Evolutionary conservation across 2,888 invertebrate species (phyloP).

Genomic region (Melieria picta): DNA sequence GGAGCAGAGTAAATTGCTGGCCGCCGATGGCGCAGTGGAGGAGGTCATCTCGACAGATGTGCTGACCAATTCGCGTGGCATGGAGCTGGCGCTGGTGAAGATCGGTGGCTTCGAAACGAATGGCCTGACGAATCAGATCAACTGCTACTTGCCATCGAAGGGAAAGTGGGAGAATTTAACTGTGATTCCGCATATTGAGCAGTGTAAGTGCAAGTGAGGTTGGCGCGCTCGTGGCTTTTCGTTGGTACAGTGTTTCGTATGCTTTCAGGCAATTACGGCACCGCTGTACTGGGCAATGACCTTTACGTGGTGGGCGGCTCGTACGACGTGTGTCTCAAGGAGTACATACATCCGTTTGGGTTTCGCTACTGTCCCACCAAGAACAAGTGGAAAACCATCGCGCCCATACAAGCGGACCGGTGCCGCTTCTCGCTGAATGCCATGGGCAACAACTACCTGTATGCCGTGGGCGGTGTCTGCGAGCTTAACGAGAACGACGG

Average conservation of each 20-base stretch:
- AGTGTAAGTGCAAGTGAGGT: conserved; percentile 65
- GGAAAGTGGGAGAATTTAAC: conserved; percentile 74
- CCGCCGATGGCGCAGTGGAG: conserved; percentile 30
- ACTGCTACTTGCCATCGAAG: conserved; percentile 71
- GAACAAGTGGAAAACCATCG: conserved; percentile 75
- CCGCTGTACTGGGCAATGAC: conserved; percentile 75
- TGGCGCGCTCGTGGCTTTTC: background rate
- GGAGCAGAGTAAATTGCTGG: conserved; percentile 37
- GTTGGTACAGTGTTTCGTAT: background rate
- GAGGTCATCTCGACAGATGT: conserved; percentile 44
- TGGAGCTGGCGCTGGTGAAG: conserved; percentile 75
- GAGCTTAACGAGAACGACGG: conserved; percentile 68
- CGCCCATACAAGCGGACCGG: conserved; percentile 74
- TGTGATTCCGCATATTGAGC: conserved; percentile 77
- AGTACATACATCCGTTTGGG: conserved; percentile 78
- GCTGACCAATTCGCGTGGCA: conserved; percentile 73
- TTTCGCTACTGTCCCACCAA: conserved; percentile 73
- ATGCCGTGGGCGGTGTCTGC: conserved; percentile 74
- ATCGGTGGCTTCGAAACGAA: conserved; percentile 76
- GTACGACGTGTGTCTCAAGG: conserved; percentile 73
- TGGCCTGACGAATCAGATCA: conserved; percentile 76
- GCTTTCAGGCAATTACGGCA: conserved; percentile 71
- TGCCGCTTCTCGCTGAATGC: conserved; percentile 75
- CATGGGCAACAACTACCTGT: conserved; percentile 67
- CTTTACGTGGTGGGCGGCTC: conserved; percentile 78